These are phyloP conservation scores for Pollimyrus isidori DNA, from an alignment of 2,113 vertebrate genomes.

Conservation along the genomic window DNA sequence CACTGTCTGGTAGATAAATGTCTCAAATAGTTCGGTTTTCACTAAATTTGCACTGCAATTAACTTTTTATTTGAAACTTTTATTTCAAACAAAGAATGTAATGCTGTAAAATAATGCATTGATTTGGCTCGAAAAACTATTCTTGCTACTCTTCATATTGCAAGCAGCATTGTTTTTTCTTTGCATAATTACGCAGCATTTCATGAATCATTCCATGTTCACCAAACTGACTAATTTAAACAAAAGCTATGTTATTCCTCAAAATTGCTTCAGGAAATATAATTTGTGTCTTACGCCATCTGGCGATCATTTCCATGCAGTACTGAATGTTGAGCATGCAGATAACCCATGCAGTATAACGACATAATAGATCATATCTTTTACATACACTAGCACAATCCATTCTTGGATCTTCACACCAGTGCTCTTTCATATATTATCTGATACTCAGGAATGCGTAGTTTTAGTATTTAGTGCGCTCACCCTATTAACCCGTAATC, in stretches of 20 bases:
- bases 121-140: not conserved
- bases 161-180: not conserved
- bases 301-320: not conserved
- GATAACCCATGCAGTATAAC: not conserved
- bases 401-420: not conserved
- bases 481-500: not conserved
- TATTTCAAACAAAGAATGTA: not conserved
- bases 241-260: not conserved
- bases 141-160: not conserved
- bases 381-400: not conserved
- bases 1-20: not conserved
- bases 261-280: not conserved
- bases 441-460: not conserved
- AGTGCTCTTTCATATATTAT: not conserved
- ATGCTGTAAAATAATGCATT: not conserved
- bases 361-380: not conserved
- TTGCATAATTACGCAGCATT: not conserved
- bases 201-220: not conserved
- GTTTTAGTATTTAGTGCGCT: not conserved
- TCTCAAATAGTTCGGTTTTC: not conserved
- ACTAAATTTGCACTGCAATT: not conserved
- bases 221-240: not conserved
- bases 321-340: not conserved
- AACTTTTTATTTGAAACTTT: not conserved
- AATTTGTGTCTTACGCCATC: slow-evolving; percentile 1